phyloP scores from a whole-genome alignment of 2,888 invertebrate species.

The Drosophila anceps region DNA sequence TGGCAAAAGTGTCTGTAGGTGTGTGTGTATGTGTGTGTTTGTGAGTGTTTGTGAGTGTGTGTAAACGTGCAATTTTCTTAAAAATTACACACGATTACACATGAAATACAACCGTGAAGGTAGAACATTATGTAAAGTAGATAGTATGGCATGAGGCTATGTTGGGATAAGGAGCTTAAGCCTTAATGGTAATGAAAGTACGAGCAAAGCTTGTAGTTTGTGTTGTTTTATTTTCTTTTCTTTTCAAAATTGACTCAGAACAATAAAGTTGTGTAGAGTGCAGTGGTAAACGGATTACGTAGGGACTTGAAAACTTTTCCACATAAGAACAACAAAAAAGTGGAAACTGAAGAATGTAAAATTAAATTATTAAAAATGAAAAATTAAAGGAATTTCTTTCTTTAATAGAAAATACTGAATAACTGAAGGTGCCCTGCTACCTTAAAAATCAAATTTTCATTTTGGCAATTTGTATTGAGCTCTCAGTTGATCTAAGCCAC shows the following conservation, averaged over 20 bases:
- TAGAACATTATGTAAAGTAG: slow-evolving; percentile 47
- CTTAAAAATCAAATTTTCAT: background rate
- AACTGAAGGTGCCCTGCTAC: background rate
- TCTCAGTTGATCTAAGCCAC: background rate
- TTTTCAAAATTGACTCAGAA: slow-evolving; percentile 21
- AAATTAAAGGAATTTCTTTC: background rate
- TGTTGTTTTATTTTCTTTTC: background rate
- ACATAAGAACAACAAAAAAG: background rate
- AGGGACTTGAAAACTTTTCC: background rate
- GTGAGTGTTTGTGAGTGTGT: slow-evolving; percentile 22
- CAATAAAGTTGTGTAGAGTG: slow-evolving; percentile 27
- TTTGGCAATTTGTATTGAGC: too few relatives aligned
- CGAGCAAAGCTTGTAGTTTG: slow-evolving; percentile 8
- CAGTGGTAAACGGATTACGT: slow-evolving; percentile 36
- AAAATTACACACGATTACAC: slow-evolving; percentile 84
- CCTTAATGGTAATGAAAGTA: slow-evolving; percentile 41
- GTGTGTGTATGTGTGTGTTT: slow-evolving; percentile 5
- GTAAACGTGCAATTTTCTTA: slow-evolving; percentile 81
- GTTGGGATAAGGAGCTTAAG: slow-evolving; percentile 3
- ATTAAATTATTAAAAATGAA: background rate
- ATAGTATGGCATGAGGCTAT: background rate
- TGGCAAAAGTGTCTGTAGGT: background rate
- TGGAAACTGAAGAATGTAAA: background rate
- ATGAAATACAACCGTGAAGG: slow-evolving; percentile 67
- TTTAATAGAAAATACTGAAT: background rate